Evolutionary conservation across 2,113 vertebrate genomes (phyloP).

Genomic region (Rhea pennata): DNA sequence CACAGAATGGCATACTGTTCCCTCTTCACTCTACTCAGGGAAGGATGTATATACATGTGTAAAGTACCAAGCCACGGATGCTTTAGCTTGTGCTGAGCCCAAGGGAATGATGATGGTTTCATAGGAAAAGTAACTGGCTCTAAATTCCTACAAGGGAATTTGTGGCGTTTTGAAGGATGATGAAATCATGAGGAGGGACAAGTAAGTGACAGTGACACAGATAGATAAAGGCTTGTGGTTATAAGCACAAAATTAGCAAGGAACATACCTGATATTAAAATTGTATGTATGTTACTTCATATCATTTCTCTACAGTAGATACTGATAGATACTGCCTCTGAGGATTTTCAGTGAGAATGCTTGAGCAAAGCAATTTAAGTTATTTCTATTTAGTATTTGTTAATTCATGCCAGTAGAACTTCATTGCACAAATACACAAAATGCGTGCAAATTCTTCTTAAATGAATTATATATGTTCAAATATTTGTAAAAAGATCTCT

Average conservation of each 20-base stretch:
- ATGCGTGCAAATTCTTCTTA: background rate
- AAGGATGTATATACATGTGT: fast-evolving
- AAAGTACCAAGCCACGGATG: background rate
- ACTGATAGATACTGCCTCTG: background rate
- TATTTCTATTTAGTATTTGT: background rate
- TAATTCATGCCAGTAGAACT: background rate
- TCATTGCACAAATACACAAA: background rate
- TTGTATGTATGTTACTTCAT: background rate
- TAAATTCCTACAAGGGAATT: background rate
- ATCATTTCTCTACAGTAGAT: background rate
- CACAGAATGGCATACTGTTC: background rate
- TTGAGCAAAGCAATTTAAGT: background rate
- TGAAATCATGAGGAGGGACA: background rate
- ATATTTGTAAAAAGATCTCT: background rate
- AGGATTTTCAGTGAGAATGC: background rate
- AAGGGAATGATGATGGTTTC: background rate
- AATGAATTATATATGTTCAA: background rate
- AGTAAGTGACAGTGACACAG: background rate
- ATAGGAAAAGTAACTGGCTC: background rate
- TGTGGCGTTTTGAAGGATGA: background rate
- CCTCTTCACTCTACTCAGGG: background rate
- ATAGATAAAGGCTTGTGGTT: background rate
- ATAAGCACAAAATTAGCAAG: background rate
- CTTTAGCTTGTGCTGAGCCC: background rate
- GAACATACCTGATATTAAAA: too few species aligned